Base-by-base conservation (phyloP, 2,113 vertebrate species). In the Salvelinus namaycush region DNA sequence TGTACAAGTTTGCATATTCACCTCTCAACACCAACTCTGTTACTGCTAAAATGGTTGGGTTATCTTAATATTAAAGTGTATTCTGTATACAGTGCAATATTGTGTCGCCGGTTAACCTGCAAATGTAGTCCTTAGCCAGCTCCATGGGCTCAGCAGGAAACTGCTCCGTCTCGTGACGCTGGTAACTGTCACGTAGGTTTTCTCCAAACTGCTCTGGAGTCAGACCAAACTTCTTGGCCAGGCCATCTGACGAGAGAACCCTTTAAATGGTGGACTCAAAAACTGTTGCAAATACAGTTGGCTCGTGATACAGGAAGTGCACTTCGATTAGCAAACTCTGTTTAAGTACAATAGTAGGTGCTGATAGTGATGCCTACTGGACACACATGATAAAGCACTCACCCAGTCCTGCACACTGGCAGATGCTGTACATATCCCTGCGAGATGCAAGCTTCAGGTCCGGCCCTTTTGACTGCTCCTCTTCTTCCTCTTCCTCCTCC, bases 351-450 rank as follows among this genome's bases (percentile, higher is more conserved):
- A 9, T 62, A 9, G 13, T 44, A 9, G 6, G 29, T 39, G 31
- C 31, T 68, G 18, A 27, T 34, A 39, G 16, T 34, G 67, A 44
- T 31, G 39, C 67, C 67, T 68, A 31, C 29, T 68, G 67, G 67
- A 39, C 67, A 27, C 6, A 34, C 18, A 31, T 34, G 31, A n/a
- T 20, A 12, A 68, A 59, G 59, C 29, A 87, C 94, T 91, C 83
- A 99, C 98, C 98, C 62, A 99, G 94, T 70, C 98, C 97, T 0
- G 97, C 96, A 2, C 93, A 94, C 72, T 99, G 98, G 80, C 98
- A 99, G 90, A 99, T 98, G 89, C 95, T 97, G 90, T 99, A 99
- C 97, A 99, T 98, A 83, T 99, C 97, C 86, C 97, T 92, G n/a
- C 97, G 96, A 54, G 98, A 98, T 1, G 98, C 98, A 91, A 96